Conservation (phyloP, 2,888 invertebrate genomes). For the Ptychoptera contaminata region DNA sequence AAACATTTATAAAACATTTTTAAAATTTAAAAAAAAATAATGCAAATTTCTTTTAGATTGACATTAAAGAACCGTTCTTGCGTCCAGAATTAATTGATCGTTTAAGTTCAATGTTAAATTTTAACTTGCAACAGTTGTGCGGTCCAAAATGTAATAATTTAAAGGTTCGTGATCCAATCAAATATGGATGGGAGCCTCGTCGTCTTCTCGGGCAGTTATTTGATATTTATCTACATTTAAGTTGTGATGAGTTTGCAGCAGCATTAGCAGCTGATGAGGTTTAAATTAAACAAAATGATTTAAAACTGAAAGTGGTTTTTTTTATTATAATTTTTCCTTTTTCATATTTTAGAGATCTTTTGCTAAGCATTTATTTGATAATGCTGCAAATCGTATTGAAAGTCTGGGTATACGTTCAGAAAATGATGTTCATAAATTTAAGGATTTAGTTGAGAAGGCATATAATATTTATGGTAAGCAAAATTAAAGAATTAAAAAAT, state of each 20-base stretch:
- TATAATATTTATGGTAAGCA: conserved; percentile 48
- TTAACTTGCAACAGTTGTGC: conserved; percentile 90
- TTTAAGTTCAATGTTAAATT: conserved; percentile 95
- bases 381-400: conserved; percentile 70
- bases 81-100: conserved; percentile 85
- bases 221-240: conserved; percentile 92
- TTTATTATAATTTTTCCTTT: too few relatives aligned
- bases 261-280: conserved; percentile 85
- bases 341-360: conserved; percentile 59
- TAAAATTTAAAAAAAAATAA: too few relatives aligned
- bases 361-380: conserved; percentile 80
- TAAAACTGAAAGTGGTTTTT: too few relatives aligned
- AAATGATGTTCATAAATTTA: conserved; percentile 74
- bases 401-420: conserved; percentile 70
- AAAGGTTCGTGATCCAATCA: conserved; percentile 82
- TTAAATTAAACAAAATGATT: too few relatives aligned
- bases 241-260: conserved; percentile 78
- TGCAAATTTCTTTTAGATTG: conserved; percentile 29
- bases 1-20: background rate
- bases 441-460: conserved; percentile 57
- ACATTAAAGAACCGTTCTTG: conserved; percentile 89
- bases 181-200: conserved; percentile 96
- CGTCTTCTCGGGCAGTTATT: conserved; percentile 80
- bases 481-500: background rate
- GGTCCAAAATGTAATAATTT: conserved; percentile 90